A percentile compares a stretch with the other conserved stretches of the same genome.
Conservation (phyloP, 2,113 vertebrate species). For the Gavialis gangeticus region DNA sequence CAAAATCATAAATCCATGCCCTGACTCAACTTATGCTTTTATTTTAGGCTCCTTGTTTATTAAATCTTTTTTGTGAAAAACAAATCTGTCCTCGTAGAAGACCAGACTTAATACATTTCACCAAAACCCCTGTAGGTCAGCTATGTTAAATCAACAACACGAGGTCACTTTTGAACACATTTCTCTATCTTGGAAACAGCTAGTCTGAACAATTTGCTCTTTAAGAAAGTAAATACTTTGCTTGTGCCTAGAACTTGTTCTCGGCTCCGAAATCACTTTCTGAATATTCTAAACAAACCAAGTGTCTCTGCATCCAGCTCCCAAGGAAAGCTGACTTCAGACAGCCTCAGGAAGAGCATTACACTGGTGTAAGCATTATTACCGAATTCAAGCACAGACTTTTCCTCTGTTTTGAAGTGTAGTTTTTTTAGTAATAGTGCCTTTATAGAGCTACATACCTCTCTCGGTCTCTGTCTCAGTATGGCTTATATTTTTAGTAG, state of each 20-base stretch:
- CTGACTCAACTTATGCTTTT: background rate
- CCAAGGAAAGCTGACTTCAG: background rate
- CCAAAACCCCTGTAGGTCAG: background rate
- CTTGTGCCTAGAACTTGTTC: background rate
- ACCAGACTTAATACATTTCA: slow-evolving; percentile 11
- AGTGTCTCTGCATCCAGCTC: background rate
- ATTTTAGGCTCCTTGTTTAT: slow-evolving; percentile 32
- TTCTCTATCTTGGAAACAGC: background rate
- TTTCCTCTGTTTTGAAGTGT: background rate
- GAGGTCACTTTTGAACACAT: background rate
- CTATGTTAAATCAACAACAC: slow-evolving; percentile 9
- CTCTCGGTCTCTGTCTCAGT: background rate
- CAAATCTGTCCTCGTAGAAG: background rate
- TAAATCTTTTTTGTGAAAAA: background rate
- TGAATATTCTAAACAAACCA: slow-evolving; percentile 2
- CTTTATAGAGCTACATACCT: background rate
- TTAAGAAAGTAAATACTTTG: background rate
- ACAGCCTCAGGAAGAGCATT: too few species aligned
- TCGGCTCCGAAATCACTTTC: slow-evolving; percentile 17
- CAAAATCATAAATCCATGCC: background rate
- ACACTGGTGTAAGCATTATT: too few species aligned
- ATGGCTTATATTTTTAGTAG: background rate
- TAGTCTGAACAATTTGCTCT: slow-evolving; percentile 3
- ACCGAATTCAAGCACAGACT: background rate
- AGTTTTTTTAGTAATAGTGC: background rate